Percentiles rank a stretch among this genome's conserved stretches.
phyloP scores from a whole-genome alignment of 2,888 invertebrate species.

The Sinotaia quadrata region DNA sequence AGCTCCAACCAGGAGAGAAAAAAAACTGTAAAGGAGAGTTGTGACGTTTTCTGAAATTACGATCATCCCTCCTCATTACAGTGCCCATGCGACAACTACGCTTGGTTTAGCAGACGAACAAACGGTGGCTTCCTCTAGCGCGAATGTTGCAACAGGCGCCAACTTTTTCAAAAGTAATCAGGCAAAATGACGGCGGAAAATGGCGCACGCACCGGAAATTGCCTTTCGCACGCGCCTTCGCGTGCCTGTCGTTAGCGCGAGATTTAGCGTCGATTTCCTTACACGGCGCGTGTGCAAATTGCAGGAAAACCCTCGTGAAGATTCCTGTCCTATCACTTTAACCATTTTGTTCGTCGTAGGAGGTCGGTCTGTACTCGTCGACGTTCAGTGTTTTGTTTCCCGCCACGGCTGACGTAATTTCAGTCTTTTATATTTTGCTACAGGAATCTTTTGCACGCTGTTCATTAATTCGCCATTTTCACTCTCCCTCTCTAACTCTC shows the following conservation, averaged over 20 bases:
- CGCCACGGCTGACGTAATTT: constrained; percentile 24
- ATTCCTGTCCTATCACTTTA: constrained; percentile 20
- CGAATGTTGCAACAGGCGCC: constrained; percentile 1
- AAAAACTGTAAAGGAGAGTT: too few species aligned
- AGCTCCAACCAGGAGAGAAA: too few species aligned
- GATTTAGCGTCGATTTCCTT: constrained; percentile 31
- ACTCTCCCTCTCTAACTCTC: too few species aligned
- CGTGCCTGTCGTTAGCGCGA: constrained; percentile 27
- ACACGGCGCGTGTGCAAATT: constrained; percentile 22
- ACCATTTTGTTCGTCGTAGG: constrained; percentile 26
- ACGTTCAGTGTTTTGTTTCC: background rate
- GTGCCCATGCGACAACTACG: background rate
- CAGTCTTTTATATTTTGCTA: background rate
- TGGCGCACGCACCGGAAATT: constrained; percentile 26
- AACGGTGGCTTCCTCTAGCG: constrained; percentile 14
- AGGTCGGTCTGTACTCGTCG: constrained; percentile 17
- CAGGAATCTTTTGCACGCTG: constrained; percentile 20
- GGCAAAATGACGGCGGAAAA: constrained; percentile 16
- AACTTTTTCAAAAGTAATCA: constrained; percentile 10
- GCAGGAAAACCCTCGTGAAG: constrained; percentile 25
- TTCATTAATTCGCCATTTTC: too few species aligned
- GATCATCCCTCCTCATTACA: constrained; percentile 1
- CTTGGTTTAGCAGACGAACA: constrained; percentile 18
- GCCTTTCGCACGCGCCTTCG: constrained; percentile 26
- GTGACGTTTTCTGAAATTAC: background rate